These are phyloP conservation scores for Melanerpes formicivorus DNA, from an alignment of 2,113 vertebrate species.

Conservation along the genomic window DNA sequence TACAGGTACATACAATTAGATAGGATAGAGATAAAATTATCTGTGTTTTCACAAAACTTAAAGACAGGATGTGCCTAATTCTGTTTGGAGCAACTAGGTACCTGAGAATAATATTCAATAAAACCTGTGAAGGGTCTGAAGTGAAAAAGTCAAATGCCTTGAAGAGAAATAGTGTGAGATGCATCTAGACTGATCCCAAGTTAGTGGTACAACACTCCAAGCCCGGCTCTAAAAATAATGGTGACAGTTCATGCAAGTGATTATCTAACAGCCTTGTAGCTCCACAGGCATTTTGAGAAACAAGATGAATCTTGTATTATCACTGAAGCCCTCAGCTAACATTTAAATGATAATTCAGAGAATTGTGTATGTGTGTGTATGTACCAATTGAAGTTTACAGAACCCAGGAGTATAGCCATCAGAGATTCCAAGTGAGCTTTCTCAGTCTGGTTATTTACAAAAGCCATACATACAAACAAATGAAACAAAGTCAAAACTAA, in stretches of 20 bases:
- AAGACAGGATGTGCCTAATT: background rate
- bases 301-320: background rate
- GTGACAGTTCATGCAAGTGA: background rate
- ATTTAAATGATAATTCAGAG: background rate
- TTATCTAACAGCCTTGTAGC: background rate
- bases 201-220: background rate
- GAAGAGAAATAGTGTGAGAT: background rate
- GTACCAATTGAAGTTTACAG: background rate
- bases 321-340: background rate
- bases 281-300: background rate
- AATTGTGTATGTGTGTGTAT: background rate
- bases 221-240: background rate
- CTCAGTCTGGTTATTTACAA: background rate
- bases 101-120: background rate
- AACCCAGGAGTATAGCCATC: fast-evolving
- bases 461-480: background rate
- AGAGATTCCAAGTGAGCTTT: background rate
- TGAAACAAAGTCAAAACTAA: background rate
- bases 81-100: background rate
- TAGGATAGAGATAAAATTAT: background rate
- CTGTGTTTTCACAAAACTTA: background rate
- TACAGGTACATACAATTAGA: background rate
- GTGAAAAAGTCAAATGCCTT: background rate
- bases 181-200: background rate
- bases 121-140: background rate